phyloP scores from a whole-genome alignment of 2,113 vertebrate genomes.

The Pteropus alecto region DNA sequence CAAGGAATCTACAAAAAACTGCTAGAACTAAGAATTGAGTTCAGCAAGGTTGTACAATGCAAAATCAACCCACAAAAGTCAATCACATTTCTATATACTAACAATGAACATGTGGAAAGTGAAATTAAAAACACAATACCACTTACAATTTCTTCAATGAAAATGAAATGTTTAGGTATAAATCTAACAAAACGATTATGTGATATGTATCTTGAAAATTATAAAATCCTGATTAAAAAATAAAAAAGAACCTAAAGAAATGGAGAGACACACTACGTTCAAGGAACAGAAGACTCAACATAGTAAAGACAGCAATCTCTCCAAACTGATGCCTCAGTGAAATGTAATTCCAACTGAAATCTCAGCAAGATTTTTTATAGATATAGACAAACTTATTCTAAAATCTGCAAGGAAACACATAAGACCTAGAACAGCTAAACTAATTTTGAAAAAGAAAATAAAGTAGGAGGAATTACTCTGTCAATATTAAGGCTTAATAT shows the following conservation, averaged over 20 bases:
- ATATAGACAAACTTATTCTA: background rate
- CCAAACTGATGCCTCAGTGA: background rate
- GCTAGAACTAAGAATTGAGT: background rate
- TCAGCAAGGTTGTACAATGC: background rate
- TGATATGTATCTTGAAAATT: too few species aligned
- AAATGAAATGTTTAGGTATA: background rate
- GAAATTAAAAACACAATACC: background rate
- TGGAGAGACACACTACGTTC: background rate
- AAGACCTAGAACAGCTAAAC: background rate
- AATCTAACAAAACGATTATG: too few species aligned
- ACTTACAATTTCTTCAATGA: background rate
- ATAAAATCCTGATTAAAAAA: background rate
- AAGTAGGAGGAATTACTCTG: background rate
- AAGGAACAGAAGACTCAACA: background rate
- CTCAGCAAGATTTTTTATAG: background rate
- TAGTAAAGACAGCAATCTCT: background rate
- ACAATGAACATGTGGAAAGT: background rate
- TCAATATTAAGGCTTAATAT: background rate
- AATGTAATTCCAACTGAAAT: background rate
- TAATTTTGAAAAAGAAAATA: background rate
- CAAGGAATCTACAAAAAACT: background rate
- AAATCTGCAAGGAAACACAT: background rate
- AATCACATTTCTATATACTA: background rate
- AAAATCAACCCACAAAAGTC: background rate
- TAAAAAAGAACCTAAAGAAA: background rate